Base-by-base conservation (phyloP, 1,140 invertebrate genomes). In the Orussus abietinus region DNA sequence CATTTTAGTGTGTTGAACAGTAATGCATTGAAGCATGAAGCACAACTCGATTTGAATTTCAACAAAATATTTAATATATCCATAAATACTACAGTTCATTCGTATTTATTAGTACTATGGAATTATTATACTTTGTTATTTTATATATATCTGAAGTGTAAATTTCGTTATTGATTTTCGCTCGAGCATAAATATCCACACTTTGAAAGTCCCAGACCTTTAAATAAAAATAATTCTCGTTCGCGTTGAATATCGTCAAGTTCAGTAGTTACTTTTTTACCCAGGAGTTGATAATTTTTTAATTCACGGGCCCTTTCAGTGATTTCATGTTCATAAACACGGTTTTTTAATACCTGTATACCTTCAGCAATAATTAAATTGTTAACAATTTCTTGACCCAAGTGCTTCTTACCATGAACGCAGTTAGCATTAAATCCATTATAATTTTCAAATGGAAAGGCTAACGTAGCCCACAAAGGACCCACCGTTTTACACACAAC, bases 371-470 rank as follows among this genome's bases (percentile, higher is more conserved):
- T 47, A 25, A 11, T 36, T 38, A 58, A 11, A 28, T 50, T 38
- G 20, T 53, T 55, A 1, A 47, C 32, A 13, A 55, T 48, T 49
- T 58, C 49, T 51, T 52, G 38, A 7, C 42, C 47, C 30, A 52
- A 21, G 30, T 55, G 35, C 17, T 48, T 52, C 6, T 38, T 47
- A 18, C 49, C 47, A 33, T 56, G 53, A 20, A 50, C 38, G n/a
- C 37, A 36, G 30, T 45, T 48, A n/a, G 46, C 31, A 10, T 53
- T 18, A 39, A 52, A 42, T 12, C 42, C 53, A 18, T 51, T 53
- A 7, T 22, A 45, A 41, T 45, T 42, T 48, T 57, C 51, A 45
- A 51, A 53, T 13, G 42, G 36, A 26, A 58, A 55, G 10, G 50
- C 38, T 3, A 48, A 46, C 1, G 35, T 31, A 3, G 37, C 42